Base-by-base conservation (phyloP, 2,888 invertebrate species). In the Pachymerium ferrugineum region DNA sequence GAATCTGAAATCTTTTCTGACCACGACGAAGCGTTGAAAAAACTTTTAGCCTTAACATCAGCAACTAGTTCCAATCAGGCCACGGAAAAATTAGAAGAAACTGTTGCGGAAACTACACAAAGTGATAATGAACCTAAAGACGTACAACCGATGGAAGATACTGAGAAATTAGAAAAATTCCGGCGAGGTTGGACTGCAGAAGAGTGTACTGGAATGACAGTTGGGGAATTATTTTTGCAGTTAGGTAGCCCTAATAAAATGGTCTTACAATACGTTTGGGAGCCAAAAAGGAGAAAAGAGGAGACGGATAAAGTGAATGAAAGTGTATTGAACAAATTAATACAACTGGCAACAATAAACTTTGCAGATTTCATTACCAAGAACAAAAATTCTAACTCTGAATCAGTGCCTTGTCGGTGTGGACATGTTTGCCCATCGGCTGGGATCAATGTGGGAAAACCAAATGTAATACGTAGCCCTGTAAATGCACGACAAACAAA, bases 151-250 rank as follows among this genome's bases (percentile, higher is more conserved):
- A 10, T 22, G 47, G 70, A 29, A 10, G 73, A 74, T 22, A 12
- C 16, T 10, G 75, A 70, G 5, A 33, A 69, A 42, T 22, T 28
- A 22, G 79, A 80, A 35, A 86, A 86, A 80, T 85, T 89, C 16
- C 82, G 84, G 76, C 83, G 84, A 75, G 95, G 95, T 0, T 96
- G 95, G 94, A 93, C 91, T 73, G 81, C 87, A 8, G 84, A 87
- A 16, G 90, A 90, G 80, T 89, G 90, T 0, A 90, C 90, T 6
- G 89, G 90, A 33, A 86, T 95, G 54, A 93, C 93, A 3, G 86
- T 97, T 31, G 95, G 95, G 0, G 95, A 97, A 71, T 69, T 47
- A 14, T 54, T 75, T 54, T 47, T 76, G 22, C 72, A 79, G 79
- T 78, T 84, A 74, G 84, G 83, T 3, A 79, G 80, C 35, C 81